A percentile compares a stretch with the other conserved stretches of the same genome.
Evolutionary conservation across 2,888 invertebrate genomes (phyloP).

Genomic region (Atethmia centrago): DNA sequence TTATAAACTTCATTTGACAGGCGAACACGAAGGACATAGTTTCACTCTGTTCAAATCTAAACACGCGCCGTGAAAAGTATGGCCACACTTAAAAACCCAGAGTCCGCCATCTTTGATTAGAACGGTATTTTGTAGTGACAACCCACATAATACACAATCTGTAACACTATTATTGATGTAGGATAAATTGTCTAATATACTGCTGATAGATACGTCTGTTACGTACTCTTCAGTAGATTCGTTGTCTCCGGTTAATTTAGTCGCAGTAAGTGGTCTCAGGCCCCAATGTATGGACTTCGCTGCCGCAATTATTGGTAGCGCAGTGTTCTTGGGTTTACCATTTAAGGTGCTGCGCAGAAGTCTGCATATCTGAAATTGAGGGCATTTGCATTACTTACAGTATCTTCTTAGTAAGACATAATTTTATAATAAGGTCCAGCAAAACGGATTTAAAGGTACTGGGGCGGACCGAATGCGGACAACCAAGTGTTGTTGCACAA

Average conservation of each 20-base stretch:
- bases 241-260: conserved; percentile 25
- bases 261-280: conserved; percentile 72
- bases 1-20: conserved; percentile 63
- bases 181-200: conserved; percentile 76
- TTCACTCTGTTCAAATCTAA: conserved; percentile 90
- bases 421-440: neutral
- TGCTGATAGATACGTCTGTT: conserved; percentile 68
- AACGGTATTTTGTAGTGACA: conserved; percentile 91
- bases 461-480: no score
- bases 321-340: conserved; percentile 81
- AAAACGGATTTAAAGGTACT: no score
- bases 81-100: conserved; percentile 91
- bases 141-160: conserved; percentile 90
- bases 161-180: conserved; percentile 71
- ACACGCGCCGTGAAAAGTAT: conserved; percentile 91
- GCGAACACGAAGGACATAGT: conserved; percentile 83
- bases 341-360: conserved; percentile 78
- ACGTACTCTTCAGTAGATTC: conserved; percentile 51
- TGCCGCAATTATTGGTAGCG: conserved; percentile 84
- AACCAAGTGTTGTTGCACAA: neutral
- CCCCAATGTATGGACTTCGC: conserved; percentile 90
- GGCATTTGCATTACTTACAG: neutral
- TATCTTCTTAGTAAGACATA: neutral
- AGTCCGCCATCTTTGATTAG: conserved; percentile 91
- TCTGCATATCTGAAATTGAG: conserved; percentile 80